Conservation (phyloP, 2,797 vertebrate genomes). For the Gallirallus australis region DNA sequence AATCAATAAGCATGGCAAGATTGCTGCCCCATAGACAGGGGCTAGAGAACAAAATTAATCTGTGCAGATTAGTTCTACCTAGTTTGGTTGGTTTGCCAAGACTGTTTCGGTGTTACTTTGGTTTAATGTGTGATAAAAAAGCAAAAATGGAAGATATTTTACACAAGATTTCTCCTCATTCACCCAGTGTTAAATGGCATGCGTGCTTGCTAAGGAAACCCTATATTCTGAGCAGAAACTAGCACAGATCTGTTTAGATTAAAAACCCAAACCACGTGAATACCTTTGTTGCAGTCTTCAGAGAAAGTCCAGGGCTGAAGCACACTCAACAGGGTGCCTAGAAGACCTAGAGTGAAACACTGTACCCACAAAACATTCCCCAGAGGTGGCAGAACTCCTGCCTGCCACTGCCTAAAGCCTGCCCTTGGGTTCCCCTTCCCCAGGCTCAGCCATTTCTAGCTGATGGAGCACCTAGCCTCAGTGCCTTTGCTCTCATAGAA, state of each 20-base stretch:
- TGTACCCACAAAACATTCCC: background rate
- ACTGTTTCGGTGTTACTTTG: slow-evolving; percentile 38
- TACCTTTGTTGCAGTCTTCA: background rate
- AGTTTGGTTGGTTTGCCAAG: slow-evolving; percentile 51
- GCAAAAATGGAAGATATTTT: background rate
- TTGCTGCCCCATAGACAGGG: slow-evolving; percentile 78
- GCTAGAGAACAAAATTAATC: slow-evolving; percentile 78
- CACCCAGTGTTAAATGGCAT: background rate
- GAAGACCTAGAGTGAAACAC: background rate
- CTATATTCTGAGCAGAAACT: background rate
- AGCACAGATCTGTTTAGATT: background rate
- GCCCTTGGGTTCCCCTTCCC: background rate
- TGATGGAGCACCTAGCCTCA: background rate
- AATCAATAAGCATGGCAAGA: slow-evolving; percentile 91
- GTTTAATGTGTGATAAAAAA: slow-evolving; percentile 12
- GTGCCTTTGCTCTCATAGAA: background rate
- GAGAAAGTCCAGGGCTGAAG: background rate
- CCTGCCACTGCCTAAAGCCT: background rate
- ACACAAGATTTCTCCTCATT: slow-evolving; percentile 3
- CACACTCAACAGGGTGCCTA: background rate
- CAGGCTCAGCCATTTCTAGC: background rate
- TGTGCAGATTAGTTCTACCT: slow-evolving; percentile 72
- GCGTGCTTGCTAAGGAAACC: background rate
- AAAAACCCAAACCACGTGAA: background rate
- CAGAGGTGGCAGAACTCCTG: background rate